Base-by-base conservation (phyloP, 2,888 invertebrate genomes). In the Oscheius sp. region DNA sequence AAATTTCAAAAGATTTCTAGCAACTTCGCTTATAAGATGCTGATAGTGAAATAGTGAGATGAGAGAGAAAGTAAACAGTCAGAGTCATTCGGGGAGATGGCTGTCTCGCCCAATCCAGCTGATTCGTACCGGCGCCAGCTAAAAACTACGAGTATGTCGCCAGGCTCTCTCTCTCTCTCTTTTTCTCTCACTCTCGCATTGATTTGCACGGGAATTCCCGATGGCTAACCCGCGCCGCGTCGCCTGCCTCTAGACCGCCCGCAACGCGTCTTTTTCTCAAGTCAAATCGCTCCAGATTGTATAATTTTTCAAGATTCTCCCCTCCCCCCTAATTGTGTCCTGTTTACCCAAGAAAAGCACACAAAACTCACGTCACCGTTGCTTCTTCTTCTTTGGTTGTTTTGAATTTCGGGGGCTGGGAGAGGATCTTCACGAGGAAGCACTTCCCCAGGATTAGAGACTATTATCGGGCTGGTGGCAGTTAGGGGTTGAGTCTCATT, bases 131-230 rank as follows among this genome's bases (percentile, higher is more conserved):
- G n/a, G n/a, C n/a, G n/a, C n/a, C n/a, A 15, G 2, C 55, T 1
- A 55, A 55, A 55, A 55, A 55, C 34, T 55, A 12, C 17, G 33
- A 33, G 55, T 17, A 17, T 33, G 34, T 34, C 55, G 55, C 23
- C 55, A 27, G 25, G 12, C 25, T 52, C 29, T 29, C 10, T 34
- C 23, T 55, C 55, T 55, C 12, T 17, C 34, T 34, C 23, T 52
- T 25, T 55, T 17, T 37, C 55, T 29, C 55, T 55, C 55, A 55
- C 34, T 55, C 55, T 33, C 55, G 55, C 55, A 55, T 55, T 55
- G 55, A 55, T 55, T 55, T 55, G 55, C 55, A 34, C 34, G 53
- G 53, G 53, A 53, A 55, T 55, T 55, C 55, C 55, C 55, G 55
- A 20, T 29, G 52, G 52, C 55, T 55, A 55, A 55, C 55, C 48